A percentile compares a stretch with the other conserved stretches of the same genome.
Conservation (phyloP, 2,888 invertebrate genomes). For the Ptilodon capucinus region DNA sequence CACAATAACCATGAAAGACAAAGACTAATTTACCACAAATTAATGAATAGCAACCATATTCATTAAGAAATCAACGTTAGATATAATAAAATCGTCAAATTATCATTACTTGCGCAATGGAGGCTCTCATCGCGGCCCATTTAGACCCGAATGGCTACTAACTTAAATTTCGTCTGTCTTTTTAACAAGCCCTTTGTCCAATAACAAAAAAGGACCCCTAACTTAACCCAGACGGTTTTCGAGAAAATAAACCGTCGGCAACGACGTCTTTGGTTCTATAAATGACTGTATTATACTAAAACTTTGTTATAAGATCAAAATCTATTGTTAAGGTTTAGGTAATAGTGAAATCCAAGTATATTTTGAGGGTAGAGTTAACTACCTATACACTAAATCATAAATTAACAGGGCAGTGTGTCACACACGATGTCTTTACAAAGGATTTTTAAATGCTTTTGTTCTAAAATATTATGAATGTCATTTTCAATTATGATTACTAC, state of each 20-base stretch:
- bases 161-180: conserved; percentile 10
- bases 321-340: conserved; percentile 7
- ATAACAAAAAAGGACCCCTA: conserved; percentile 16
- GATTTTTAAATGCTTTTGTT: too few species aligned
- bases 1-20: too few species aligned
- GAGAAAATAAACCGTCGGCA: conserved; percentile 16
- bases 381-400: too few species aligned
- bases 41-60: neutral
- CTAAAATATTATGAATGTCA: too few species aligned
- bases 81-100: neutral
- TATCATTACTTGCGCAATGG: neutral
- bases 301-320: conserved; percentile 16
- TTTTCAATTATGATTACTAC: too few species aligned
- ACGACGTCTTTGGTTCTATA: conserved; percentile 14
- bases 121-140: neutral
- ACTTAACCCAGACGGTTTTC: conserved; percentile 12
- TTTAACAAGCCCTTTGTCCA: conserved; percentile 21
- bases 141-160: conserved; percentile 1
- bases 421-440: too few species aligned
- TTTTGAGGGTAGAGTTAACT: too few species aligned
- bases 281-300: conserved; percentile 12
- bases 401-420: too few species aligned
- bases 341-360: too few species aligned
- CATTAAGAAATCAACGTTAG: neutral
- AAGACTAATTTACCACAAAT: neutral